Evolutionary conservation across 2,888 invertebrate species (phyloP).

Genomic region (Hecatera dysodea): DNA sequence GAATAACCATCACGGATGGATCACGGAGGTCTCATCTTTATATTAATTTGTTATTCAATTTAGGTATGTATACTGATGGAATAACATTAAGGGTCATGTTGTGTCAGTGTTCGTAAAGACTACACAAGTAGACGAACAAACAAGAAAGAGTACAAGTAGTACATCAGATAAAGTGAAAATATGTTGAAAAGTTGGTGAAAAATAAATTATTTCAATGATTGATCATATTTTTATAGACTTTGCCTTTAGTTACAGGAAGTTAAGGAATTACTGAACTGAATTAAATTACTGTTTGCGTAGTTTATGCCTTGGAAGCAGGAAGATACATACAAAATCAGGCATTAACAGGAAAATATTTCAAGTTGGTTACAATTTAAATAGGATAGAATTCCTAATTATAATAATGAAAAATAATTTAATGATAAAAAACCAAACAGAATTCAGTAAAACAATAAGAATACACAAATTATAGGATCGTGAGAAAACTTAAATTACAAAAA

Average conservation of each 20-base stretch:
- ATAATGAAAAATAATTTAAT: neutral
- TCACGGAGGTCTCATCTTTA: neutral
- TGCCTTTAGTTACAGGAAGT: neutral
- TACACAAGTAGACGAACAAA: no score
- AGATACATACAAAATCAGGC: constrained; percentile 12
- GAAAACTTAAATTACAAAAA: neutral
- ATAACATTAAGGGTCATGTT: no score
- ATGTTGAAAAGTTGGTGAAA: neutral
- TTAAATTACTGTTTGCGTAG: neutral
- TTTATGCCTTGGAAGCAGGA: constrained; percentile 45
- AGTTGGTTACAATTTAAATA: constrained; percentile 1
- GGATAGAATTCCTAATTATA: neutral
- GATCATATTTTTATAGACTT: neutral
- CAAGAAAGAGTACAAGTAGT: no score
- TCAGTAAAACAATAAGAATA: neutral
- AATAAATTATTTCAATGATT: neutral
- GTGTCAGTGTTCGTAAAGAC: no score
- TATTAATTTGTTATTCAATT: no score
- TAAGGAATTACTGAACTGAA: neutral
- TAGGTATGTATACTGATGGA: no score
- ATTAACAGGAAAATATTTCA: constrained; percentile 41
- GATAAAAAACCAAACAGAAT: neutral
- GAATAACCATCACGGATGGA: no score
- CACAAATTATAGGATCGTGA: neutral
- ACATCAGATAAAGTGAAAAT: neutral